A percentile compares a stretch with the other conserved stretches of the same genome.
Evolutionary conservation across 2,888 invertebrate genomes (phyloP).

Genomic region (Lithophane socia): DNA sequence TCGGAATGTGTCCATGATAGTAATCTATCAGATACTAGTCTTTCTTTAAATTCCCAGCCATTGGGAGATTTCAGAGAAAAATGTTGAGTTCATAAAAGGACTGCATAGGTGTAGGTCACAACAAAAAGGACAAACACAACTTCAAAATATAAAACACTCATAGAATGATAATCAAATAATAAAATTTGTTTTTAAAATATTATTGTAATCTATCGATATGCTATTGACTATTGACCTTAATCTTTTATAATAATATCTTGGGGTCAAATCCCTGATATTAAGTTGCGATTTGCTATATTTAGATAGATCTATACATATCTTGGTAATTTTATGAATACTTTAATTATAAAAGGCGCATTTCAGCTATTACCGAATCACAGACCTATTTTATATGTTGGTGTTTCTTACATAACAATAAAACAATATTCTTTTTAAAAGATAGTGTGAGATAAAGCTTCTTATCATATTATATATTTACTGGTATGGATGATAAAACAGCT

Average conservation of each 20-base stretch:
- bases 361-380: conserved; percentile 12
- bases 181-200: background rate
- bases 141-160: background rate
- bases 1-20: background rate
- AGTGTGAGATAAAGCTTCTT: conserved; percentile 51
- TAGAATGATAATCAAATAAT: too few species aligned
- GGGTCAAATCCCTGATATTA: conserved; percentile 7
- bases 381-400: conserved; percentile 27
- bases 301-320: background rate
- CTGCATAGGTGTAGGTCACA: too few species aligned
- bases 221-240: background rate
- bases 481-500: conserved; percentile 55
- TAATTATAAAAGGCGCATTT: background rate
- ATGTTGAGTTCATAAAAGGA: background rate
- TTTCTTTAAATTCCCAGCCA: too few species aligned
- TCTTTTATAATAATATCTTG: conserved; percentile 5
- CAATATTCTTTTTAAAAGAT: conserved; percentile 38
- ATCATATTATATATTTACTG: conserved; percentile 56
- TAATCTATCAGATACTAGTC: background rate
- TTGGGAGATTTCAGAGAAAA: background rate
- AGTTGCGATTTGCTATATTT: conserved; percentile 19
- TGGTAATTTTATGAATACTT: background rate
- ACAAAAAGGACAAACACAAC: too few species aligned
- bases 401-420: conserved; percentile 57
- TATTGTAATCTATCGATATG: background rate